These are phyloP conservation scores for Acrocyrtus sp. DNA, from an alignment of 2,888 invertebrate genomes.

Conservation along the genomic window DNA sequence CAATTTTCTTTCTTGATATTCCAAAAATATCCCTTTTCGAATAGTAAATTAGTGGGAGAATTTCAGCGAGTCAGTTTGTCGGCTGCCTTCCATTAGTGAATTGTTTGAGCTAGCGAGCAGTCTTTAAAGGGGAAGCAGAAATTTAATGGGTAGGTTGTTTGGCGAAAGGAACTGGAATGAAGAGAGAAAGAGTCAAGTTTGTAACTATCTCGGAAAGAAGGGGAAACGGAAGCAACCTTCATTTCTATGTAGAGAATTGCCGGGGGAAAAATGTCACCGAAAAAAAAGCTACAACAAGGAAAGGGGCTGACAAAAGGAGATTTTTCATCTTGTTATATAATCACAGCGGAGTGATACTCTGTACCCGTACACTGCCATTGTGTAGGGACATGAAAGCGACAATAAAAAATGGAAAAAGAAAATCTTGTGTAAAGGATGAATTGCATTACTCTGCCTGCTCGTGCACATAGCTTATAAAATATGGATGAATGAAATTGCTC, in stretches of 20 bases:
- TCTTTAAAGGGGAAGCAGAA: too few relatives aligned
- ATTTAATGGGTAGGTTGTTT: not conserved
- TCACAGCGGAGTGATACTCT: too few relatives aligned
- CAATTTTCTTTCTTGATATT: too few relatives aligned
- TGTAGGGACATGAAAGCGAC: not conserved
- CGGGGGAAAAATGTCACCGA: slow-evolving; percentile 41
- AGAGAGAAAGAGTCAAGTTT: slow-evolving; percentile 8
- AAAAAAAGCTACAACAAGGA: not conserved
- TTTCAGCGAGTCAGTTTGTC: not conserved
- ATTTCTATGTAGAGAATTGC: slow-evolving; percentile 37
- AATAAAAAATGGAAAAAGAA: not conserved
- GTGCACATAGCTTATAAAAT: not conserved
- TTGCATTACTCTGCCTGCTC: not conserved
- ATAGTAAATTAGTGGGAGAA: not conserved
- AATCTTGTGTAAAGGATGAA: not conserved
- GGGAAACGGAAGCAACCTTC: slow-evolving; percentile 38
- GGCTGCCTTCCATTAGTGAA: too few relatives aligned
- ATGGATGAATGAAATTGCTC: not conserved
- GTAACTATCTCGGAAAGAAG: slow-evolving; percentile 11
- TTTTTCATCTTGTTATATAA: not conserved
- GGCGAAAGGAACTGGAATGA: not conserved
- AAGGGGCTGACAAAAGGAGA: not conserved
- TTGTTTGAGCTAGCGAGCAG: too few relatives aligned
- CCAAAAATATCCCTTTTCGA: too few relatives aligned
- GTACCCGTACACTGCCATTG: too few relatives aligned